Evolutionary conservation across 2,888 invertebrate genomes (phyloP).

Genomic region (Villa cingulata): DNA sequence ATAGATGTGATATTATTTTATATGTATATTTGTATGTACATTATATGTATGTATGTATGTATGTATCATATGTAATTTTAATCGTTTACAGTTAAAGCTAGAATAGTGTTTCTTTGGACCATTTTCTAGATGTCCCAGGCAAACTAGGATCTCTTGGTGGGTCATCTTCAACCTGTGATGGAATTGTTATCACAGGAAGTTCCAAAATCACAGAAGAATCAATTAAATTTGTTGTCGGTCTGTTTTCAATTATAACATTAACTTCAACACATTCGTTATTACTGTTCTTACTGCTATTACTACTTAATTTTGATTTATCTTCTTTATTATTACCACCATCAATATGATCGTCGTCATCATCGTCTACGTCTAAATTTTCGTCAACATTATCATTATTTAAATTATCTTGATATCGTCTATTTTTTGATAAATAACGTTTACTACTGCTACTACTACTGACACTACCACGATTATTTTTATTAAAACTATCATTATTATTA

Average conservation of each 20-base stretch:
- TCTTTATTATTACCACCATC: constrained; percentile 3
- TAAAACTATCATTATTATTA: constrained; percentile 13
- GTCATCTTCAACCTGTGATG: constrained; percentile 20
- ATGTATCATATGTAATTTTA: too few relatives aligned
- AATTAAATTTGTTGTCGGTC: constrained; percentile 11
- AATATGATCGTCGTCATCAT: background rate
- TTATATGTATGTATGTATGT: too few relatives aligned
- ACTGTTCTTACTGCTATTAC: constrained; percentile 8
- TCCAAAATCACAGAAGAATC: constrained; percentile 31
- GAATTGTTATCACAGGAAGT: constrained; percentile 33
- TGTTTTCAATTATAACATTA: constrained; percentile 15
- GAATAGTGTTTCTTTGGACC: constrained; percentile 71
- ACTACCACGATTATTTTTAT: background rate
- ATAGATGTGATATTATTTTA: too few relatives aligned
- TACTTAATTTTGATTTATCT: constrained; percentile 9
- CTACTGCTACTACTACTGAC: background rate
- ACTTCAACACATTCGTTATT: constrained; percentile 13
- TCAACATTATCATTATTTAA: background rate
- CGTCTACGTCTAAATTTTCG: background rate
- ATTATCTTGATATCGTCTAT: background rate
- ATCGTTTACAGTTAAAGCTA: constrained; percentile 32
- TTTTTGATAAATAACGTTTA: constrained; percentile 5
- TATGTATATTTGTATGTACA: too few relatives aligned
- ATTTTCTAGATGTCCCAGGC: constrained; percentile 37
- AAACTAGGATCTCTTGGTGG: constrained; percentile 29